These are phyloP conservation scores for Oncorhynchus masou DNA, from an alignment of 2,113 vertebrate genomes.

Conservation along the genomic window DNA sequence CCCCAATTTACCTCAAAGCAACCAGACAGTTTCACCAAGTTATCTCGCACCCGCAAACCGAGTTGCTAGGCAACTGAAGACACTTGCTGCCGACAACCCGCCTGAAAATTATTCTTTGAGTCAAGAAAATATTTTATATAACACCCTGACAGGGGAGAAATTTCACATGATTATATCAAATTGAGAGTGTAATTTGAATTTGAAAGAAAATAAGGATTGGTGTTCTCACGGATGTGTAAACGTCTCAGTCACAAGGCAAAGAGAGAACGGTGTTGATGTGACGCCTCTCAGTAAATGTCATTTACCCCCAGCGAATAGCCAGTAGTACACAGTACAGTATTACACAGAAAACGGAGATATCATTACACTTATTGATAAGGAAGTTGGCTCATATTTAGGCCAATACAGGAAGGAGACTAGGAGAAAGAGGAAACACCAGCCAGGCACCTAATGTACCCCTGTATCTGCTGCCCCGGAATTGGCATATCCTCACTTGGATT, in stretches of 20 bases:
- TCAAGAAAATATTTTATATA: conserved; percentile 74
- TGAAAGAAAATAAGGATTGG: conserved; percentile 25
- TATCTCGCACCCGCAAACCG: conserved; percentile 68
- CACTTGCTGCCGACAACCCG: conserved; percentile 74
- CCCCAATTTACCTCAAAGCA: conserved; percentile 78
- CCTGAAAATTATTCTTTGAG: conserved; percentile 78
- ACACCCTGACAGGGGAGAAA: conserved; percentile 48
- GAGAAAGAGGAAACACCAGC: too few species aligned
- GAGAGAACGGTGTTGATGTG: background rate
- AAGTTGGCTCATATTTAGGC: too few species aligned
- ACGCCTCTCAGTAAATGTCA: too few species aligned
- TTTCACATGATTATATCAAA: conserved; percentile 53
- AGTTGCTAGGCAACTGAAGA: conserved; percentile 85
- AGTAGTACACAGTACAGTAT: too few species aligned
- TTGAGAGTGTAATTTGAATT: conserved; percentile 46
- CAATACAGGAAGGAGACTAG: too few species aligned
- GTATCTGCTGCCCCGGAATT: too few species aligned
- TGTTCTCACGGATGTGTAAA: conserved; percentile 1
- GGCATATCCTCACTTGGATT: too few species aligned
- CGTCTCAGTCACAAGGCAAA: background rate
- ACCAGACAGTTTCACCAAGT: conserved; percentile 67
- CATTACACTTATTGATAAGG: too few species aligned
- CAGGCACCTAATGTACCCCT: too few species aligned
- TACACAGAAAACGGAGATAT: too few species aligned
- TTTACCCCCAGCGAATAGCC: too few species aligned